Evolutionary conservation across 2,888 invertebrate species (phyloP).

Genomic region (Elmis aenea): DNA sequence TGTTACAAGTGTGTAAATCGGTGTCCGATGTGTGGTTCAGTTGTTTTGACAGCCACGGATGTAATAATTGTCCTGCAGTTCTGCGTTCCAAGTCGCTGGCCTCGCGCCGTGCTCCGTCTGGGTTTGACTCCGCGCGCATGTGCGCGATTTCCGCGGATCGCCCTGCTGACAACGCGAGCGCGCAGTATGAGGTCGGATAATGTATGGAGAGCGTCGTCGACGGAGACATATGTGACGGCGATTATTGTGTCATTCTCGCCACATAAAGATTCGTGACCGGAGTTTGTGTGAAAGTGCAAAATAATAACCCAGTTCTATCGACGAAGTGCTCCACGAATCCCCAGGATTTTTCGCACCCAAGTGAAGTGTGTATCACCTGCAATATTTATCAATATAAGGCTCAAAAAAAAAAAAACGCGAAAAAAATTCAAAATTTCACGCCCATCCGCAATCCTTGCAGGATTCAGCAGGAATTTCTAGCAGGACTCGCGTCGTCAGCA

Average conservation of each 20-base stretch:
- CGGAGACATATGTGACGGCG: no score
- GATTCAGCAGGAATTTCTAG: conserved; percentile 2
- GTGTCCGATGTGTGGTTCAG: neutral
- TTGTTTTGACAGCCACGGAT: conserved; percentile 11
- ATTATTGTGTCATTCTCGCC: no score
- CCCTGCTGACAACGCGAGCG: conserved; percentile 20
- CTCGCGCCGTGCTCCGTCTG: neutral
- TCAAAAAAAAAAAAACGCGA: neutral
- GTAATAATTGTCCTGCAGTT: conserved; percentile 12
- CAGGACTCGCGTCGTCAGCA: conserved; percentile 1
- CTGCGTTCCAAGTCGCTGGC: neutral
- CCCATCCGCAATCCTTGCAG: conserved; percentile 1
- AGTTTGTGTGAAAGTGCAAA: no score
- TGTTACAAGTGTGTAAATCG: no score
- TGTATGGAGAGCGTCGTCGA: no score
- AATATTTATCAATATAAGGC: no score
- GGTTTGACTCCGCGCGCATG: conserved; percentile 18
- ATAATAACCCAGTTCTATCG: no score
- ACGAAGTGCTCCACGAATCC: no score
- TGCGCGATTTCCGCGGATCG: conserved; percentile 18
- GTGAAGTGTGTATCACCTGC: no score
- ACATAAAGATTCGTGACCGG: no score
- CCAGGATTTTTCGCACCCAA: no score
- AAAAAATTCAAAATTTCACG: conserved; percentile 3
- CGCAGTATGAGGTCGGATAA: conserved; percentile 27